phyloP scores from a whole-genome alignment of 2,113 vertebrate species.

The Triplophysa siluroides region DNA sequence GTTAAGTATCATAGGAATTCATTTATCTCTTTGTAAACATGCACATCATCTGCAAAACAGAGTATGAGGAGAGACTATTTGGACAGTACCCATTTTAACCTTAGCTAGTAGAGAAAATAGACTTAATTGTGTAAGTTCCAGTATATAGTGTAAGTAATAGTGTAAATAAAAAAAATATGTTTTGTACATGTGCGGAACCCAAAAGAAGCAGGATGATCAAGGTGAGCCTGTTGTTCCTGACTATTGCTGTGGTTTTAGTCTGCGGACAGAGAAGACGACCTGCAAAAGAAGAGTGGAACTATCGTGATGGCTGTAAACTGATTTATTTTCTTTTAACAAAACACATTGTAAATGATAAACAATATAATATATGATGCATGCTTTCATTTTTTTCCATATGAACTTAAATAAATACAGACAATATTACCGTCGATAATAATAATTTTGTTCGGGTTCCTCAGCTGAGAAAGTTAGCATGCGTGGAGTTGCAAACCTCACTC shows the following conservation, averaged over 20 bases:
- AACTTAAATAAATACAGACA: neutral
- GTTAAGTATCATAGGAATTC: neutral
- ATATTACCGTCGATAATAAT: constrained; percentile 13
- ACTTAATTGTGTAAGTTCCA: constrained; percentile 2
- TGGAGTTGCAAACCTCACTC: constrained; percentile 75
- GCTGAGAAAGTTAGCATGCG: constrained; percentile 76
- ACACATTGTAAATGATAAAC: neutral
- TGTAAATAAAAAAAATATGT: neutral
- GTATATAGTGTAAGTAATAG: neutral
- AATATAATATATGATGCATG: too few relatives aligned
- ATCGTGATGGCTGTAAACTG: constrained; percentile 75
- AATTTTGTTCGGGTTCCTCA: constrained; percentile 46
- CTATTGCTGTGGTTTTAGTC: constrained; percentile 50
- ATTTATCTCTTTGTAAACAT: constrained; percentile 13
- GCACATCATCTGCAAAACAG: neutral
- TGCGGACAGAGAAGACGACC: constrained; percentile 66
- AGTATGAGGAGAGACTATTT: neutral
- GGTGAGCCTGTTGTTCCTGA: constrained; percentile 64
- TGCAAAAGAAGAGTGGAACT: constrained; percentile 72
- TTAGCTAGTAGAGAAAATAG: neutral
- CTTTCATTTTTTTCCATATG: neutral
- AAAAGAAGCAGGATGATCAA: constrained; percentile 64
- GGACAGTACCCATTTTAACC: neutral
- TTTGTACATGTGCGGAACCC: constrained; percentile 32
- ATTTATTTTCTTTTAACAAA: constrained; percentile 18